Base-by-base conservation (phyloP, 2,888 invertebrate genomes). In the Tetanocera ferruginea region DNA sequence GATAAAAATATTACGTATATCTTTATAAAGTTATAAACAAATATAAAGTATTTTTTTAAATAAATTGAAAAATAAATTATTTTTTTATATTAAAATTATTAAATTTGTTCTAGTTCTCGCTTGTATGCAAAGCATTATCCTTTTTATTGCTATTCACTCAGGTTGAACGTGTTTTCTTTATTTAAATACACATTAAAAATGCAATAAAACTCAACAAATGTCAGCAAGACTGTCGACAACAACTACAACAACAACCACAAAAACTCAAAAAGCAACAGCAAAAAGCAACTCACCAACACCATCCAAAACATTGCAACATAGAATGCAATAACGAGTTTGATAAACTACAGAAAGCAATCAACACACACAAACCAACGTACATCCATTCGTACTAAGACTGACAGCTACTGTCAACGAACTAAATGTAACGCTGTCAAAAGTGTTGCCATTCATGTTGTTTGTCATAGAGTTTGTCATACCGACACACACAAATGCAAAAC, bases 121-220 rank as follows among this genome's bases (percentile, higher is more conserved):
- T 4, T 3, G 3, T 4, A 31, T 31, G 31, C 3, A 31, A 5
- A 0, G 14, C 14, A 43, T 11, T 14, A 43, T 11, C 14, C 8
- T 6, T 37, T 43, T 43, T 66, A 66, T 76, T 17, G 43, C 57
- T 57, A 52, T 51, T 49, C 64, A 67, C 49, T 31, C 71, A 72
- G 17, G 66, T 23, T 28, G 64, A 78, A 76, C 77, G 64, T 62
- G 72, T 51, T 55, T 43, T 76, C 37, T 49, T 43, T 79, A 49
- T 51, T 17, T 5, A 9, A 37, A 67, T 43, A 52, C 64, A 70
- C 31, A 76, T 64, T 49, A 71, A 78, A 67, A 66, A 69, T 43
- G 71, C 78, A 69, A 79, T 71, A 78, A 79, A 79, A 80, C 78
- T 80, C 78, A 79, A 77, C 77, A 79, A 79, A 80, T 80, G 78